Conservation (phyloP, 1,140 invertebrate species). For the Drosophila sturtevanti region DNA sequence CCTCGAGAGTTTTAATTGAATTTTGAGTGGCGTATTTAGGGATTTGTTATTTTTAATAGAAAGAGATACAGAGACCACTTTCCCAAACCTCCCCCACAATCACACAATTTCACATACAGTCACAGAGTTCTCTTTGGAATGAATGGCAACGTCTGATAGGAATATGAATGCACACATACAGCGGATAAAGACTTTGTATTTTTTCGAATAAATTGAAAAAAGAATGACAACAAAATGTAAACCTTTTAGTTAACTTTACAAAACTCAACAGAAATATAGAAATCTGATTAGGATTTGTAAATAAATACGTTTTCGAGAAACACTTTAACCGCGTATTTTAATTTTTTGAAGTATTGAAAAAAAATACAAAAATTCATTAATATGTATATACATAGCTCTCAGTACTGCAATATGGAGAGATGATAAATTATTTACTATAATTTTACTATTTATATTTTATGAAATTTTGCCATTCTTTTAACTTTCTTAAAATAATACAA, state of each 20-base stretch:
- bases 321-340: too few relatives aligned
- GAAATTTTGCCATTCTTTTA: too few relatives aligned
- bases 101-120: constrained; percentile 8
- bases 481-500: too few relatives aligned
- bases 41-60: constrained; percentile 81
- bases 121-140: constrained; percentile 33
- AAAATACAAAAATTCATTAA: too few relatives aligned
- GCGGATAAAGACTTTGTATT: constrained; percentile 12
- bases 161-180: constrained; percentile 29
- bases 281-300: too few relatives aligned
- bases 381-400: too few relatives aligned
- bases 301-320: too few relatives aligned
- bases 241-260: not conserved
- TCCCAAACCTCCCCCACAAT: not conserved
- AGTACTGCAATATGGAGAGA: too few relatives aligned
- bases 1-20: constrained; percentile 78
- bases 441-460: too few relatives aligned
- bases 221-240: not conserved
- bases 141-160: constrained; percentile 38
- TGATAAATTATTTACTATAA: too few relatives aligned
- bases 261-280: too few relatives aligned
- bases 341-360: too few relatives aligned
- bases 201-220: constrained; percentile 7
- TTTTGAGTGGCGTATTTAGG: constrained; percentile 78
- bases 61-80: constrained; percentile 28